Conservation (phyloP, 2,113 vertebrate species). For the Phrynosoma blainvillii region DNA sequence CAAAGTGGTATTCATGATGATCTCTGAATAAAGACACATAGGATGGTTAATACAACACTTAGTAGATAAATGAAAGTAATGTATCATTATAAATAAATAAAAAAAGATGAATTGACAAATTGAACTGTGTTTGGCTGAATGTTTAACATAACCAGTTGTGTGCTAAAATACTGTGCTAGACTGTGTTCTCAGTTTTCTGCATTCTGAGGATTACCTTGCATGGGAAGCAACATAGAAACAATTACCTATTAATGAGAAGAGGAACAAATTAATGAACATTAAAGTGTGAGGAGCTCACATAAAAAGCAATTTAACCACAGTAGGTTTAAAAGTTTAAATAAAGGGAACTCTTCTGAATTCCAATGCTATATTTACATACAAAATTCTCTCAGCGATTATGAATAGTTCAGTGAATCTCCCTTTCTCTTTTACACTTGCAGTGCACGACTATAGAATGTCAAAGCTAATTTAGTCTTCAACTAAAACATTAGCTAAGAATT, state of each 20-base stretch:
- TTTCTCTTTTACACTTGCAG: constrained; percentile 55
- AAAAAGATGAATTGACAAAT: not conserved
- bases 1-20: not conserved
- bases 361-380: constrained; percentile 56
- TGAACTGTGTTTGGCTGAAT: not conserved
- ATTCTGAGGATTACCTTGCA: constrained; percentile 56
- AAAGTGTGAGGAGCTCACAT: constrained; percentile 41
- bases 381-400: constrained; percentile 68
- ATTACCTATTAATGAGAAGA: constrained; percentile 35
- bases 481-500: constrained; percentile 33
- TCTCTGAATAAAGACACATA: not conserved
- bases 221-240: constrained; percentile 55
- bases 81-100: not conserved
- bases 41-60: not conserved
- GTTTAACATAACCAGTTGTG: not conserved
- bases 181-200: constrained; percentile 40
- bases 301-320: constrained; percentile 38
- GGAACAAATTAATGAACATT: constrained; percentile 34
- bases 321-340: constrained; percentile 61
- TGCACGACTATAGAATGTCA: constrained; percentile 59
- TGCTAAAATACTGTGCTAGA: not conserved
- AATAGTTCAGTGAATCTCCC: constrained; percentile 46
- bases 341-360: constrained; percentile 21
- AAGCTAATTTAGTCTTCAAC: constrained; percentile 66
- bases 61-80: not conserved